Evolutionary conservation across 2,113 vertebrate species (phyloP), one percentile per base, ranked within the genome.

Genomic region (Erinaceus europaeus): DNA sequence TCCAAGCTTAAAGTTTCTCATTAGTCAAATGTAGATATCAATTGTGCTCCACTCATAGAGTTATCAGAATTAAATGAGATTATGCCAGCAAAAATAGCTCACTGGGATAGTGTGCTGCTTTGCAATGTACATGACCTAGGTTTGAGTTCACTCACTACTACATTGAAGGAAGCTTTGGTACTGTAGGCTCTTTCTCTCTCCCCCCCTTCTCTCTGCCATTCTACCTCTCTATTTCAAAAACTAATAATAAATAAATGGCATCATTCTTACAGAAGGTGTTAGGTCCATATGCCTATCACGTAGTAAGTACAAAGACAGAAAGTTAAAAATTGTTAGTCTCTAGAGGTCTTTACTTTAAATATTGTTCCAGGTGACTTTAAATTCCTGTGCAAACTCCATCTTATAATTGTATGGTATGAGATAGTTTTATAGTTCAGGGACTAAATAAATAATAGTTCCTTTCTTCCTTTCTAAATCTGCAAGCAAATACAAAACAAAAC

Each of bases 1-100:
- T 42, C 53, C 48, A 84, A 50, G 52, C 27, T 89, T 86, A 40
- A 82, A 44, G 52, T 93, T 90, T 90, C 73, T 86, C 64, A 84
- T 84, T 61, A 90, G 59, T 40, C 62, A 92, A 86, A 44, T 55
- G 27, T 34, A 32, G 9, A 21, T 53, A 27, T 42, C 38, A 36
- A 20, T 25, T 68, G 55, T 18, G 38, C 38, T n/a, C 40, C 61
- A 48, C 44, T 80, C 23, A 15, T 46, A 77, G n/a, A 52, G 76
- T 34, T 71, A 4, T 25, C 53, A 0, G 53, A 53, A 84, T 64
- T 62, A 80, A 77, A 73, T 74, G 50, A 94, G 36, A 52, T 80
- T n/a, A n/a, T n/a, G n/a, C n/a, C n/a, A n/a, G n/a, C n/a, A n/a
- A n/a, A n/a, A n/a, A n/a, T n/a, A n/a, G n/a, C n/a, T n/a, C n/a